A percentile compares a stretch with the other conserved stretches of the same genome.
phyloP scores from a whole-genome alignment of 2,797 vertebrate genomes.

The Eutrigla gurnardus region DNA sequence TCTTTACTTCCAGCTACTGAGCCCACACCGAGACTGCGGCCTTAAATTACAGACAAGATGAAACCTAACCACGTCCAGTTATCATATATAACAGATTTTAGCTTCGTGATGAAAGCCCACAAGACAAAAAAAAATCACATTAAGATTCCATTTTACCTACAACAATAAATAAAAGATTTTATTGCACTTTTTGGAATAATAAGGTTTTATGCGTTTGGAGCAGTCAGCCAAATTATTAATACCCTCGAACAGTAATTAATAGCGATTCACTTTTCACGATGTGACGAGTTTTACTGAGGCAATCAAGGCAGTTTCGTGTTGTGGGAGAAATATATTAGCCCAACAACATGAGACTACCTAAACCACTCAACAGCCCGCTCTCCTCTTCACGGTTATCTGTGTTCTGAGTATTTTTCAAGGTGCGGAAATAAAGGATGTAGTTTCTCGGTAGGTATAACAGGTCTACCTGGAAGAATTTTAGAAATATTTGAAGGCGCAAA shows the following conservation, averaged over 20 bases:
- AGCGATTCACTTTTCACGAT: conserved; percentile 52
- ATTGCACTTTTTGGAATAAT: conserved; percentile 25
- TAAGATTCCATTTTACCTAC: conserved; percentile 40
- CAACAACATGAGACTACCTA: conserved; percentile 99
- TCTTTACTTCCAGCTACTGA: conserved; percentile 26
- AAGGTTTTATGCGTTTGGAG: neutral
- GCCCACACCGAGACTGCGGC: neutral
- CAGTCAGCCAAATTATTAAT: conserved; percentile 28
- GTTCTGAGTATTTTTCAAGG: neutral
- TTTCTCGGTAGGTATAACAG: neutral
- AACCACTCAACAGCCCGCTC: conserved; percentile 91
- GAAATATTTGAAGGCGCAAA: conserved; percentile 13
- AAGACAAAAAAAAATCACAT: neutral
- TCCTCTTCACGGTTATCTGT: conserved; percentile 48
- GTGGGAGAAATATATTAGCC: conserved; percentile 91
- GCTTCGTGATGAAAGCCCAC: neutral
- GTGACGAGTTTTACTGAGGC: conserved; percentile 86
- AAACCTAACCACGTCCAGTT: neutral
- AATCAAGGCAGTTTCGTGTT: conserved; percentile 98
- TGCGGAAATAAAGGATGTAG: neutral
- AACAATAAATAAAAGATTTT: conserved; percentile 44
- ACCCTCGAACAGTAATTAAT: conserved; percentile 27
- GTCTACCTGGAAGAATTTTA: neutral
- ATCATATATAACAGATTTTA: neutral
- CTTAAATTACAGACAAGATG: conserved; percentile 21